Evolutionary conservation across 2,113 vertebrate genomes (phyloP).

Genomic region (Brachyistius frenatus): DNA sequence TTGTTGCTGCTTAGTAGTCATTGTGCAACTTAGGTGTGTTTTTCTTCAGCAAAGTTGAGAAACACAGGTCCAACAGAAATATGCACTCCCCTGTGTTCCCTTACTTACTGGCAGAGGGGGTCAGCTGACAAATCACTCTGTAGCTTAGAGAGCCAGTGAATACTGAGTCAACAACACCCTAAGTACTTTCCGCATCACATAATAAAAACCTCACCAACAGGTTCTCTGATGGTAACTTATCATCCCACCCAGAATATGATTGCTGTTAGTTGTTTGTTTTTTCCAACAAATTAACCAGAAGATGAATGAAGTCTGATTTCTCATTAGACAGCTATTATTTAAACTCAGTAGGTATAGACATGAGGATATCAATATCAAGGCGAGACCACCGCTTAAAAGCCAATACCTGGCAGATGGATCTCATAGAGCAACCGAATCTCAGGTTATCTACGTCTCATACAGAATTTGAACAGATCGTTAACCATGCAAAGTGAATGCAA

Average conservation of each 20-base stretch:
- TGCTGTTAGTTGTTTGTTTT: too few relatives aligned
- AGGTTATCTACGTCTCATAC: too few relatives aligned
- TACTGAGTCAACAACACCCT: background rate
- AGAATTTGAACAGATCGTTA: too few relatives aligned
- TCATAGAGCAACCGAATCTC: too few relatives aligned
- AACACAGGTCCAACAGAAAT: background rate
- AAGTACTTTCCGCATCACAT: background rate
- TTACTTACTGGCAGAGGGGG: background rate
- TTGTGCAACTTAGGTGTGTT: background rate
- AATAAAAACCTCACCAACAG: constrained; percentile 3
- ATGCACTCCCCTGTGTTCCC: background rate
- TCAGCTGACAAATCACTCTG: constrained; percentile 48
- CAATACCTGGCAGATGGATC: too few relatives aligned
- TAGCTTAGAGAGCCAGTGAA: background rate
- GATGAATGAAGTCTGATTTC: constrained; percentile 6
- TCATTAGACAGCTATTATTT: background rate
- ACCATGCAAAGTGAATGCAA: background rate
- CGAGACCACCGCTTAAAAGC: too few relatives aligned
- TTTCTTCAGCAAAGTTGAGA: background rate
- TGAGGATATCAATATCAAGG: too few relatives aligned
- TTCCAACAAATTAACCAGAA: background rate
- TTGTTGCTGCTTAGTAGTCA: background rate
- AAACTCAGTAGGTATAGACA: too few relatives aligned
- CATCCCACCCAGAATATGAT: too few relatives aligned
- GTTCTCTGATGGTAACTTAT: background rate